Percentiles rank a stretch among this genome's conserved stretches.
Conservation (phyloP, 2,888 invertebrate species). For the Andrena flavipes region DNA sequence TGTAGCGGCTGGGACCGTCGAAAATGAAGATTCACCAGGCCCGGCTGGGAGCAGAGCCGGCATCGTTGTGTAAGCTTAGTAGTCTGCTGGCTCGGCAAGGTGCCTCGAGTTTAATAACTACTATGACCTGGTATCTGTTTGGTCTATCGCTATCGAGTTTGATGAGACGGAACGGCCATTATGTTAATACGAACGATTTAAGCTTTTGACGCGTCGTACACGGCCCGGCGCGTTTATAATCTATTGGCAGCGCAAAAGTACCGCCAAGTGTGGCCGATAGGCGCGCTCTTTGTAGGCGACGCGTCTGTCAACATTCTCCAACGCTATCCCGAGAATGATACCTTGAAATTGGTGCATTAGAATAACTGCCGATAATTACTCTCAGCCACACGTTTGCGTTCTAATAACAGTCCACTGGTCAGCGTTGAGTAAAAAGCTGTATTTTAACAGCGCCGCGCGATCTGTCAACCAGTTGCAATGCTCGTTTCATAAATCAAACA, state of each 20-base stretch:
- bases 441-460: constrained; percentile 2
- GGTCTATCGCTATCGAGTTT: constrained; percentile 40
- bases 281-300: too few relatives aligned
- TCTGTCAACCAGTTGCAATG: constrained; percentile 45
- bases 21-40: constrained; percentile 77
- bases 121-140: constrained; percentile 31
- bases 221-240: background rate
- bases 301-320: too few relatives aligned
- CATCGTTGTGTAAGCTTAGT: constrained; percentile 43
- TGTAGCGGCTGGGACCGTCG: constrained; percentile 72
- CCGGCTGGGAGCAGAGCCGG: constrained; percentile 51
- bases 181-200: constrained; percentile 19
- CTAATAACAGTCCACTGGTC: background rate
- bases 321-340: background rate
- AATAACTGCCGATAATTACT: background rate
- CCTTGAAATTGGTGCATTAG: background rate
- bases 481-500: constrained; percentile 62
- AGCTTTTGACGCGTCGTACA: constrained; percentile 4
- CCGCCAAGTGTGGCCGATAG: background rate
- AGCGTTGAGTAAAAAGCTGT: constrained; percentile 25
- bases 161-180: constrained; percentile 23
- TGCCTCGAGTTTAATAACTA: constrained; percentile 52
- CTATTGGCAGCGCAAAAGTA: constrained; percentile 14
- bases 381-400: background rate
- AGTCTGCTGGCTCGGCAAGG: constrained; percentile 12